A percentile compares a stretch with the other conserved stretches of the same genome.
These are phyloP conservation scores for Fratercula arctica DNA, from an alignment of 2,797 vertebrate species.

Conservation along the genomic window DNA sequence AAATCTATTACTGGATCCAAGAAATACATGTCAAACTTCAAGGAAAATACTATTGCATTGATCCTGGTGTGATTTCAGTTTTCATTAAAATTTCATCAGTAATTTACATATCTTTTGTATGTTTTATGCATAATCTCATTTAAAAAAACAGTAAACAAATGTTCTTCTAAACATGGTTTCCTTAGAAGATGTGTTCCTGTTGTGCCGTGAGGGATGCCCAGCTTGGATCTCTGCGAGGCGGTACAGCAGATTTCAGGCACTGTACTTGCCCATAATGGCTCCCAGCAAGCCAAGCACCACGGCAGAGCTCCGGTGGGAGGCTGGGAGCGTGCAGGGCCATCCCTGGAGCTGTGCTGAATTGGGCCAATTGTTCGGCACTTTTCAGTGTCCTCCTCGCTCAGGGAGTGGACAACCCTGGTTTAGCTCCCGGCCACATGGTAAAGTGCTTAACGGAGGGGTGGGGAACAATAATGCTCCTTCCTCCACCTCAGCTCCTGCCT, in stretches of 20 bases:
- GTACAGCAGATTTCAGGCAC: not conserved
- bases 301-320: not conserved
- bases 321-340: not conserved
- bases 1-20: not conserved
- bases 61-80: not conserved
- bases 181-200: not conserved
- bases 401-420: not conserved
- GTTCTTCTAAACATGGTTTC: not conserved
- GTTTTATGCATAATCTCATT: not conserved
- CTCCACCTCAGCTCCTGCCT: not conserved
- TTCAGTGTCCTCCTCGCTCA: not conserved
- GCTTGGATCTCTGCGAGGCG: not conserved
- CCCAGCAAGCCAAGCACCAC: not conserved
- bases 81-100: not conserved
- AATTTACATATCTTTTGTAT: not conserved
- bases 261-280: not conserved
- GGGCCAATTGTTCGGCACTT: not conserved
- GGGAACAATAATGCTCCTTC: not conserved
- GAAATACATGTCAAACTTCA: not conserved
- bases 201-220: not conserved
- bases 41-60: not conserved
- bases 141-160: not conserved
- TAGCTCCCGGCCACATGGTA: not conserved
- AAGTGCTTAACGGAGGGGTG: not conserved
- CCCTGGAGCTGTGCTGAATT: not conserved